phyloP scores from a whole-genome alignment of 2,113 vertebrate genomes.

The Zosterops pallidus region DNA sequence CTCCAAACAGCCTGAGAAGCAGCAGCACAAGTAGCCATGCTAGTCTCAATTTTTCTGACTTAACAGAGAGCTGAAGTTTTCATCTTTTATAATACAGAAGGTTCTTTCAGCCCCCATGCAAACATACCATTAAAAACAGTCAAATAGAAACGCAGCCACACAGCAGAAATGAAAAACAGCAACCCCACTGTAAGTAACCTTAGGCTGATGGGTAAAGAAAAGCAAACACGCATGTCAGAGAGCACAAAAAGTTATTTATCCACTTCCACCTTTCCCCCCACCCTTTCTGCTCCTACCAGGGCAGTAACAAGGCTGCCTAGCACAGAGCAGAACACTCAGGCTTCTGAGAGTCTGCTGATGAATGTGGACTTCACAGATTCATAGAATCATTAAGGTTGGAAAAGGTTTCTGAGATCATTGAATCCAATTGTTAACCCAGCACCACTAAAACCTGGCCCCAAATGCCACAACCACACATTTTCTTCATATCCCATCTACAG shows the following conservation, averaged over 20 bases:
- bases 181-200: conserved; percentile 6
- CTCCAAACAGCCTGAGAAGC: conserved; percentile 8
- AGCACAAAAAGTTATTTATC: conserved; percentile 32
- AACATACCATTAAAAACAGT: conserved; percentile 61
- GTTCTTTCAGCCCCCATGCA: conserved; percentile 73
- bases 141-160: conserved; percentile 44
- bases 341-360: not conserved
- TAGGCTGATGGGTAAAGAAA: not conserved
- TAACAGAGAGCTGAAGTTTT: conserved; percentile 48
- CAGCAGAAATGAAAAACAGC: not conserved
- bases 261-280: not conserved
- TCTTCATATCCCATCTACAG: not conserved
- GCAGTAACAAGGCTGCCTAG: not conserved
- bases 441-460: not conserved
- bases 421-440: not conserved
- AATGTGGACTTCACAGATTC: not conserved
- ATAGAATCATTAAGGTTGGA: not conserved
- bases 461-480: not conserved
- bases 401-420: not conserved
- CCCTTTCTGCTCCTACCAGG: not conserved
- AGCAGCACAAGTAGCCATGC: conserved; percentile 30
- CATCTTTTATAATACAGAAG: conserved; percentile 64
- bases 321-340: not conserved
- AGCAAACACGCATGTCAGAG: not conserved
- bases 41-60: conserved; percentile 27